Base-by-base conservation (phyloP, 1,140 invertebrate genomes). In the Drosophila busckii region DNA sequence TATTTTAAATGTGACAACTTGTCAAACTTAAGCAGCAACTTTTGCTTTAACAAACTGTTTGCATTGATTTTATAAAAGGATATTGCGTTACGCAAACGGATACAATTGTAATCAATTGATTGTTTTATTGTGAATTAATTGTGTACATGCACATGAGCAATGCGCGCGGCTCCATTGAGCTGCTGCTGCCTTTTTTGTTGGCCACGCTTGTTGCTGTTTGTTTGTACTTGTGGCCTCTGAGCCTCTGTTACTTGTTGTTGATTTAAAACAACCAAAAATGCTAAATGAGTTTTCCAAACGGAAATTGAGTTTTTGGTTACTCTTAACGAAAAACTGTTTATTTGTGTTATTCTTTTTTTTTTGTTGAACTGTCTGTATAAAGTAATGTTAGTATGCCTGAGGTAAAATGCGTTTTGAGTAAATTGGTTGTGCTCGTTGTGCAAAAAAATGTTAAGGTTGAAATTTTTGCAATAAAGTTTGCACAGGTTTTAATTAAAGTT, bases 51-150 rank as follows among this genome's bases (percentile, higher is more conserved):
- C 29, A 63, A 29, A 54, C 40, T 22, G 5, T 8, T 26, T 19
- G 1, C 20, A 23, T 1, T 16, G 12, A 19, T 7, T 67, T 70
- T 66, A 82, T 70, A 82, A 83, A 62, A 61, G 76, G 56, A 82
- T 75, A 82, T 82, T 66, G 76, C 61, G 76, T 48, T 63, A 46
- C 69, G 70, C 70, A 70, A 46, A 61, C 75, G 75, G 75, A 82
- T 70, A 56, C 62, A 83, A 70, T 75, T 65, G 70, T 83, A 82
- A 82, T 82, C 75, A 82, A 83, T 83, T 82, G 75, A 82, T 82
- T 82, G 75, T 82, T 75, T 82, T 82, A 82, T 82, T 82, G 75
- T 82, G 46, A 82, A 75, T 80, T 80, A 82, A 82, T 83, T 83
- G 75, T 69, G 70, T 76, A 56, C 65, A 82, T 75, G 69, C 66